Conservation (phyloP, 2,113 vertebrate species). For the Kryptolebias marmoratus region DNA sequence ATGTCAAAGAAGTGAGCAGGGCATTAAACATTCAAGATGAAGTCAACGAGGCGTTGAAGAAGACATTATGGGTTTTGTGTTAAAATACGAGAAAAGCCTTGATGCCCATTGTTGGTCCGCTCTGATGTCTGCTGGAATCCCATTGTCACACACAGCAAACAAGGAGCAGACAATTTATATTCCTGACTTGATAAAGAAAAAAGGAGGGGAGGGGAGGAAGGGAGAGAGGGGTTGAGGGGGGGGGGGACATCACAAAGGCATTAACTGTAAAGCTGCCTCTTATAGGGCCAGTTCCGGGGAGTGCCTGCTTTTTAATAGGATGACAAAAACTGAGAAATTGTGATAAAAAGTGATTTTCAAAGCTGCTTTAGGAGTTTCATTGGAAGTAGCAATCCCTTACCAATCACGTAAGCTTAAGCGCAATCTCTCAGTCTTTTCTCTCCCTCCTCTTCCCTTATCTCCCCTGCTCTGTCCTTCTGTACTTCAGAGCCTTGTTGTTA, state of each 20-base stretch:
- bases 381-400: conserved; percentile 63
- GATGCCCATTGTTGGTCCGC: conserved; percentile 20
- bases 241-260: conserved; percentile 31
- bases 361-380: conserved; percentile 73
- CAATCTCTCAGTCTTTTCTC: conserved; percentile 24
- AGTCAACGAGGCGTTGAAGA: conserved; percentile 39
- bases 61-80: conserved; percentile 35
- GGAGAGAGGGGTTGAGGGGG: background rate
- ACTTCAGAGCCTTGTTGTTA: conserved; percentile 19
- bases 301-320: conserved; percentile 63
- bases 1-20: conserved; percentile 28
- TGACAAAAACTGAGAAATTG: conserved; percentile 56
- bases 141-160: conserved; percentile 28
- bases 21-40: conserved; percentile 58
- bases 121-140: conserved; percentile 5
- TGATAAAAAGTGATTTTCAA: conserved; percentile 66
- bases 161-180: conserved; percentile 28
- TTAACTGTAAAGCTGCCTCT: conserved; percentile 54
- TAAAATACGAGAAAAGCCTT: conserved; percentile 37
- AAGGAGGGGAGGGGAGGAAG: background rate
- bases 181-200: conserved; percentile 32
- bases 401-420: conserved; percentile 66
- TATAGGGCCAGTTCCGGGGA: conserved; percentile 52
- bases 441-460: conserved; percentile 11
- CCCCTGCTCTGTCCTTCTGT: conserved; percentile 28